Base-by-base conservation (phyloP, 2,888 invertebrate species). In the Barypeithes pellucidus region DNA sequence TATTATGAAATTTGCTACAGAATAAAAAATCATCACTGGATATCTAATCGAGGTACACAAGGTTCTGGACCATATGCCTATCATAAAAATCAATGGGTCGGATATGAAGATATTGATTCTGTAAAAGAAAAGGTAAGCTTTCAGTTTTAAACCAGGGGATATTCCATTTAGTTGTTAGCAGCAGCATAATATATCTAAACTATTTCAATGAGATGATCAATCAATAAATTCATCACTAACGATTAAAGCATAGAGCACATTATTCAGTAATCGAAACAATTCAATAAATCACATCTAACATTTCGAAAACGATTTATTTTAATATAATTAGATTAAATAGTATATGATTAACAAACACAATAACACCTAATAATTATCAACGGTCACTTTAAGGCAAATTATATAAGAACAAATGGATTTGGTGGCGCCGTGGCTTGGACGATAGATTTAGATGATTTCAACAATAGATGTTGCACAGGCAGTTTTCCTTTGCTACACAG, bases 381-480 rank as follows among this genome's bases (percentile, higher is more conserved):
- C 3, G 29, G 14, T 12, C 9, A 61, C 9, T 76, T 78, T 36
- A 85, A 93, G 91, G 92, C 90, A 12, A 87, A 91, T 78, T 96
- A 94, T 88, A 92, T 95, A 0, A 87, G 90, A 72, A 87, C 89
- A 4, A 89, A 91, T 81, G 92, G 93, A 0, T 90, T 93, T 73
- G 95, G 94, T 0, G 96, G 96, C 3, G 92, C 94, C 8, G 92
- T 94, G 52, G 94, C 95, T 0, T 96, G 95, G 95, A 95, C 96
- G 0, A 89, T 95, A 2, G 96, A 96, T 83, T 84, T 96, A 79
- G 96, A 96, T 79, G 96, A 97, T 84, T 96, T 94, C 83, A 90
- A 90, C 77, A 96, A 96, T 85, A 89, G 90, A 0, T 97, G 96
- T 84, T 96, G 96, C 82, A 87, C 87, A 3, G 95, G 95, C 81